Conservation (phyloP, 2,797 vertebrate species). For the Pseudochirops corinnae region DNA sequence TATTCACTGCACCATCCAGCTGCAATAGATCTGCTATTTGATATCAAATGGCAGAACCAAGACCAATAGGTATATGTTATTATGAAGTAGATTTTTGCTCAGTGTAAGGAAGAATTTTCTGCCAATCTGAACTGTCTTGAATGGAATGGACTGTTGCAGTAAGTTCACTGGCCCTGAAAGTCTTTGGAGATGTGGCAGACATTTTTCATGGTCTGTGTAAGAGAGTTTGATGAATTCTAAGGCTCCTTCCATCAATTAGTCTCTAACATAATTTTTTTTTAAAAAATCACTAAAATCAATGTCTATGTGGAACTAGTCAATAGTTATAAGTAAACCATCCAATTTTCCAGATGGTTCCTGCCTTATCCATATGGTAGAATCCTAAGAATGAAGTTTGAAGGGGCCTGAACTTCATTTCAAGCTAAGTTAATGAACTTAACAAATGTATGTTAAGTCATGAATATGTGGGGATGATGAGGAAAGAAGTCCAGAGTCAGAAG, state of each 20-base stretch:
- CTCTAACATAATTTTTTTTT: not conserved
- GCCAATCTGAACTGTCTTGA: not conserved
- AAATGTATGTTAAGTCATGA: not conserved
- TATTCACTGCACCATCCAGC: not conserved
- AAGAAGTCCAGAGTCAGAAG: not conserved
- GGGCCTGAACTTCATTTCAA: not conserved
- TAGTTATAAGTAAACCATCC: not conserved
- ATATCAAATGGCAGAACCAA: not conserved
- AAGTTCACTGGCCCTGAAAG: not conserved
- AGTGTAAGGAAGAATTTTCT: not conserved
- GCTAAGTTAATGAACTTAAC: not conserved
- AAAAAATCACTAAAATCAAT: not conserved
- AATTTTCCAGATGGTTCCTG: not conserved
- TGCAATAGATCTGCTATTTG: not conserved
- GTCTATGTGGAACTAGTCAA: not conserved
- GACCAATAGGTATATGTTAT: not conserved
- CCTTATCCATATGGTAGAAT: not conserved
- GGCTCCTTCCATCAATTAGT: not conserved
- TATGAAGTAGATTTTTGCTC: not conserved
- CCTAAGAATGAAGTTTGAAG: not conserved
- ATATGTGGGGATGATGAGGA: not conserved
- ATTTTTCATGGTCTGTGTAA: not conserved
- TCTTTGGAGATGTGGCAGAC: not conserved
- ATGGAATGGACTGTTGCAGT: not conserved
- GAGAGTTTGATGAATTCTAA: not conserved